Evolutionary conservation across 1,140 invertebrate species (phyloP).

Genomic region (Drosophila chauvacae): DNA sequence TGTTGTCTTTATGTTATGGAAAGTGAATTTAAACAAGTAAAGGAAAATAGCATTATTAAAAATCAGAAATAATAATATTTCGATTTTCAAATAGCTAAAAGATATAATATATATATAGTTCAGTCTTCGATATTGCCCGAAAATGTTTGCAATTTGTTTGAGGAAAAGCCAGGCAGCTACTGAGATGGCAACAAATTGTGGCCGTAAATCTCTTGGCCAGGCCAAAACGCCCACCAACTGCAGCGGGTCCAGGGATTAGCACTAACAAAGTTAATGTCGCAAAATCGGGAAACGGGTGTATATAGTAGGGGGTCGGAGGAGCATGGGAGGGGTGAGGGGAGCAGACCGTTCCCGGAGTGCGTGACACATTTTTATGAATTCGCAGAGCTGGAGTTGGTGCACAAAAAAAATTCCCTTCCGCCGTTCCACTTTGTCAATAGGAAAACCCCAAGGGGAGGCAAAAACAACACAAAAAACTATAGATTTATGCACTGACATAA

Average conservation of each 20-base stretch:
- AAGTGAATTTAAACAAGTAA: background rate
- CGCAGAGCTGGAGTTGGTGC: conserved; percentile 12
- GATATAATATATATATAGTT: no score
- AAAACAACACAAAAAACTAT: background rate
- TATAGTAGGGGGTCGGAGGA: background rate
- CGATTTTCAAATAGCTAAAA: background rate
- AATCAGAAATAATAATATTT: no score
- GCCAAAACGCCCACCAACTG: conserved; percentile 33
- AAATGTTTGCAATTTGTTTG: background rate
- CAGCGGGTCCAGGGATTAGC: conserved; percentile 34
- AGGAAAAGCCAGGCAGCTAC: conserved; percentile 15
- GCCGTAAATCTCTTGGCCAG: conserved; percentile 64
- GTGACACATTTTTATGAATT: conserved; percentile 67
- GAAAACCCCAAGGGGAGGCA: conserved; percentile 2
- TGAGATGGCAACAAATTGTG: conserved; percentile 70
- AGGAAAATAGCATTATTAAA: background rate
- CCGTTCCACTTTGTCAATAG: conserved; percentile 65
- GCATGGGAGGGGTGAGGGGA: background rate
- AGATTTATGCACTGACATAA: conserved; percentile 9
- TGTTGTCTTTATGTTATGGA: no score
- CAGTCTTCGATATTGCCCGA: background rate
- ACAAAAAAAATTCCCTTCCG: conserved; percentile 34
- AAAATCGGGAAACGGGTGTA: background rate
- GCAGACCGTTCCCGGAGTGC: conserved; percentile 25
- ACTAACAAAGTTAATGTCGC: conserved; percentile 25